Percentiles rank a stretch among this genome's conserved stretches.
Conservation (phyloP, 2,113 vertebrate species). For the Brienomyrus longianalis region DNA sequence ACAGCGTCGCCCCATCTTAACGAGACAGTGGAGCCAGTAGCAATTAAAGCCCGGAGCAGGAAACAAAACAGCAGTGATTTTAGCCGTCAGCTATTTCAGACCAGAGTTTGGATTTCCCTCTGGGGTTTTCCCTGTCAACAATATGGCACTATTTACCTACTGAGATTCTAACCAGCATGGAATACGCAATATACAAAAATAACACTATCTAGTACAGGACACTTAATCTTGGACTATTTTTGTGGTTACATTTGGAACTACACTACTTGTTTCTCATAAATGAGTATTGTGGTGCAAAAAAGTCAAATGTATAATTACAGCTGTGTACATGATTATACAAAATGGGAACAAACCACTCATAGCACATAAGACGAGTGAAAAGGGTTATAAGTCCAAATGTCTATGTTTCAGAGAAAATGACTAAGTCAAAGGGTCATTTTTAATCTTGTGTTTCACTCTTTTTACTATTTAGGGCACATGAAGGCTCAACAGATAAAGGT, state of each 20-base stretch:
- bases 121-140: not conserved
- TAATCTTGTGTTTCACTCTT: not conserved
- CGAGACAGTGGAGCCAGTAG: not conserved
- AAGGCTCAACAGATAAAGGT: not conserved
- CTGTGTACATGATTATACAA: not conserved
- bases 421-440: not conserved
- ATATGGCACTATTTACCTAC: not conserved
- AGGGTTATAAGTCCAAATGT: not conserved
- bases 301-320: not conserved
- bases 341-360: not conserved
- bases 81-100: not conserved
- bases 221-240: not conserved
- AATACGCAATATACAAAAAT: not conserved
- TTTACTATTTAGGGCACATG: not conserved
- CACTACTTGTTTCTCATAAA: not conserved
- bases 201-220: not conserved
- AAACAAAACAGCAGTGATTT: not conserved
- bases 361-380: not conserved
- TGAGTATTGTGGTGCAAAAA: not conserved
- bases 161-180: not conserved
- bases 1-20: not conserved
- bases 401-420: not conserved
- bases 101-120: not conserved
- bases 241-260: not conserved
- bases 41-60: not conserved